Evolutionary conservation across 2,797 vertebrate species (phyloP).

Genomic region (Cyprinella venusta): DNA sequence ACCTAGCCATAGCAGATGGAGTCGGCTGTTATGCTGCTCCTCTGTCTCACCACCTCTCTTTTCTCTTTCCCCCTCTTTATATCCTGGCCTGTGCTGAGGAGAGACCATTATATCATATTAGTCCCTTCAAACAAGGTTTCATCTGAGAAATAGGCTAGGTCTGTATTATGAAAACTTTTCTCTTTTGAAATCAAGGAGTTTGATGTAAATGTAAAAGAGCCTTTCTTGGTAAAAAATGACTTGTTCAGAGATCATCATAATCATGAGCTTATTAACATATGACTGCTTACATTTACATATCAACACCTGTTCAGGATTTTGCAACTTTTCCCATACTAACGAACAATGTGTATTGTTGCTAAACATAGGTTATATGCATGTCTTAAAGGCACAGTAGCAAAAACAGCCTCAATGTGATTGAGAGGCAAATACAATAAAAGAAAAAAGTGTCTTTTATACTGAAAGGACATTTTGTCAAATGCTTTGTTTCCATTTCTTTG

Average conservation of each 20-base stretch:
- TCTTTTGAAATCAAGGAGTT: neutral
- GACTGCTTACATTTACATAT: neutral
- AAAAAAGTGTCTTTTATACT: neutral
- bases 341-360: neutral
- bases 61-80: constrained; percentile 14
- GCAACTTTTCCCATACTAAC: neutral
- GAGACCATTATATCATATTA: constrained; percentile 58
- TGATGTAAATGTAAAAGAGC: neutral
- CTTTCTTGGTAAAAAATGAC: neutral
- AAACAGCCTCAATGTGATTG: neutral
- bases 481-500: neutral
- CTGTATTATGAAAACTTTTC: constrained; percentile 8
- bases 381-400: neutral
- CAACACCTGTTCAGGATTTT: constrained; percentile 5
- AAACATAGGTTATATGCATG: neutral
- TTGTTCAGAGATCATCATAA: neutral
- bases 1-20: constrained; percentile 64
- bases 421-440: neutral
- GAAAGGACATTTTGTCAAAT: neutral
- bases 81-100: neutral
- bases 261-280: neutral
- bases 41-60: constrained; percentile 5
- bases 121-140: constrained; percentile 75
- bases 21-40: constrained; percentile 44
- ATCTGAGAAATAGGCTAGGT: constrained; percentile 17